Evolutionary conservation across 2,888 invertebrate species (phyloP).

Genomic region (Polydrusus pterygomalis): DNA sequence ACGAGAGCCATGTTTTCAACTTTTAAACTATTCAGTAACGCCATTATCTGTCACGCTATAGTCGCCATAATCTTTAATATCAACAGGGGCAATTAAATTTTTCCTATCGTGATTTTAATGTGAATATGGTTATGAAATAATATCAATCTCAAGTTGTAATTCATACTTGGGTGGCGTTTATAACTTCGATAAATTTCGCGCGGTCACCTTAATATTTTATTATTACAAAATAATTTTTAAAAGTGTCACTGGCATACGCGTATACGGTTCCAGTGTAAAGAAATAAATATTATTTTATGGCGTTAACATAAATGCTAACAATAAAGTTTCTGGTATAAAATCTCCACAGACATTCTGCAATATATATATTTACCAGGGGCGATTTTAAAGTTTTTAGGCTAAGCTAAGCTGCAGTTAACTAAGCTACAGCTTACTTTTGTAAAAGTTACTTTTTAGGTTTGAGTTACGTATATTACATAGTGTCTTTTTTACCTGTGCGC

Average conservation of each 20-base stretch:
- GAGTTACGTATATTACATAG: too few relatives aligned
- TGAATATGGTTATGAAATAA: constrained; percentile 38
- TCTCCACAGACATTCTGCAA: not conserved
- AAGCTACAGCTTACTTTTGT: too few relatives aligned
- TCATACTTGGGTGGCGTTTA: constrained; percentile 45
- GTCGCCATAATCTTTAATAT: constrained; percentile 44
- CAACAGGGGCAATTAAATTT: constrained; percentile 41
- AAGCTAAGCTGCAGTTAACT: too few relatives aligned
- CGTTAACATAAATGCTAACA: constrained; percentile 30
- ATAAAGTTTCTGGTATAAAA: constrained; percentile 21
- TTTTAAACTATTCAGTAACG: constrained; percentile 37
- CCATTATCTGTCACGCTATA: constrained; percentile 46
- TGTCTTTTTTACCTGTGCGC: too few relatives aligned
- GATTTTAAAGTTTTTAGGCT: too few relatives aligned
- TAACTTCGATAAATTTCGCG: constrained; percentile 34
- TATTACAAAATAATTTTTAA: constrained; percentile 37
- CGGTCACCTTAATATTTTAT: constrained; percentile 37
- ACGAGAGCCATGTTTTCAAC: constrained; percentile 36
- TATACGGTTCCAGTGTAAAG: constrained; percentile 23
- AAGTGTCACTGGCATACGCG: constrained; percentile 24
- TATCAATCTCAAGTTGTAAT: constrained; percentile 39
- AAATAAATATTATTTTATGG: constrained; percentile 33
- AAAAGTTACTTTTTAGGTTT: too few relatives aligned
- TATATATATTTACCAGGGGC: not conserved
- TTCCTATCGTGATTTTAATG: constrained; percentile 31